A percentile compares a stretch with the other conserved stretches of the same genome.
These are phyloP conservation scores for Salvelinus fontinalis DNA, from an alignment of 2,113 vertebrate species.

Conservation along the genomic window DNA sequence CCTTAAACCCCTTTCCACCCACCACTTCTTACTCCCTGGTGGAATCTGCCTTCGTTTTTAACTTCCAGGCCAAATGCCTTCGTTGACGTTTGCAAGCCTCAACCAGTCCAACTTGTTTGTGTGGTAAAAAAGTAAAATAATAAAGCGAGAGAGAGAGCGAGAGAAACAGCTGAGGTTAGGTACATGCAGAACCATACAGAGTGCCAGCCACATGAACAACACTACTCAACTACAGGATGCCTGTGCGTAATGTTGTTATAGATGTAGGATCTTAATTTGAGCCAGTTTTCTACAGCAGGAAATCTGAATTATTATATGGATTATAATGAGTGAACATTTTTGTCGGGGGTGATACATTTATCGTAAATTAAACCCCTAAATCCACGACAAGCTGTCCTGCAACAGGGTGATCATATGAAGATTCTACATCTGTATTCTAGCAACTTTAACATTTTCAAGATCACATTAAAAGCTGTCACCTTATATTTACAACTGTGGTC, in stretches of 20 bases:
- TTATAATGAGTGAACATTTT: no score
- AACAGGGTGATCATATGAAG: no score
- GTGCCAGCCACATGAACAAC: no score
- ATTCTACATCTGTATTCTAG: background rate
- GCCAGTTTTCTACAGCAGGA: no score
- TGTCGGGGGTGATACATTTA: no score
- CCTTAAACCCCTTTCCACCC: background rate
- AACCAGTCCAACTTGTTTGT: slow-evolving; percentile 66
- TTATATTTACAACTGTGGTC: background rate
- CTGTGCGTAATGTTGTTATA: no score
- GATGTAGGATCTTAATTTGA: no score
- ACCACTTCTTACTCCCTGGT: slow-evolving; percentile 9
- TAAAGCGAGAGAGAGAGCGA: background rate
- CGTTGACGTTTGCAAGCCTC: slow-evolving; percentile 33
- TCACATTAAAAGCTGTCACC: background rate
- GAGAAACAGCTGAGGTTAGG: slow-evolving; percentile 1
- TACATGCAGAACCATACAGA: no score
- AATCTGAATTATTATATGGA: no score
- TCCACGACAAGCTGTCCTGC: no score
- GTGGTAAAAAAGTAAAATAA: background rate
- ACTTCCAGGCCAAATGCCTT: slow-evolving; percentile 19
- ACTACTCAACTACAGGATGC: no score
- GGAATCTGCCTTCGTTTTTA: slow-evolving; percentile 40
- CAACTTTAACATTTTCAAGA: background rate
- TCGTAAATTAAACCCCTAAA: no score